Conservation (phyloP, 64 coral and sea anemone genomes). For the Montipora foliosa region DNA sequence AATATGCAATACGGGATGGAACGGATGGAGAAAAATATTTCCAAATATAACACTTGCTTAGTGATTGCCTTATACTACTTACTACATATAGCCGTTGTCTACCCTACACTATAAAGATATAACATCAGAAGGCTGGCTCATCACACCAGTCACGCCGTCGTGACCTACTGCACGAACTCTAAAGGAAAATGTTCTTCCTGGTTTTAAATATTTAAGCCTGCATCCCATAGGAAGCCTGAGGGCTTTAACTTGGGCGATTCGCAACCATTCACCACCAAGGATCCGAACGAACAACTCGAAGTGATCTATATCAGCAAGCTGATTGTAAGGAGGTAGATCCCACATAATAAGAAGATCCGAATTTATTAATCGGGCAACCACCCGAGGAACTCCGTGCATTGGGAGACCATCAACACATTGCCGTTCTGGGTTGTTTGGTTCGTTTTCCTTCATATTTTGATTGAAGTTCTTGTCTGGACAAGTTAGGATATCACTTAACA, state of each 20-base stretch:
- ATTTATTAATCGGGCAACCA: background rate
- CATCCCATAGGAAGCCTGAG: conserved; percentile 28
- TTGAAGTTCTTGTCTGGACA: background rate
- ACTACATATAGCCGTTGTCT: background rate
- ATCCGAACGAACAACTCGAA: background rate
- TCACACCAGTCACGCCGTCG: background rate
- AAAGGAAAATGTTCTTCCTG: background rate
- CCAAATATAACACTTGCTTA: too few relatives aligned
- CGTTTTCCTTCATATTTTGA: background rate
- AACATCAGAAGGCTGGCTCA: background rate
- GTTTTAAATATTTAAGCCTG: background rate
- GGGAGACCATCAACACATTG: background rate
- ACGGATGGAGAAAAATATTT: too few relatives aligned
- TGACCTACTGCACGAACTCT: background rate
- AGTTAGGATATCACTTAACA: background rate
- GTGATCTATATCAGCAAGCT: background rate
- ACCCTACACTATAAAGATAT: background rate
- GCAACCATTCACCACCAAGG: background rate
- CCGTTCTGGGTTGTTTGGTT: background rate
- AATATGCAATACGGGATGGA: too few relatives aligned
- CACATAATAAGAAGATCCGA: background rate
- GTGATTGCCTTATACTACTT: background rate
- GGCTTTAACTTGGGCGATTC: conserved; percentile 14
- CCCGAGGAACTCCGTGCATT: background rate
- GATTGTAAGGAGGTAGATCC: background rate